phyloP scores from a whole-genome alignment of 2,797 vertebrate genomes.

The Tarsius wallacei region DNA sequence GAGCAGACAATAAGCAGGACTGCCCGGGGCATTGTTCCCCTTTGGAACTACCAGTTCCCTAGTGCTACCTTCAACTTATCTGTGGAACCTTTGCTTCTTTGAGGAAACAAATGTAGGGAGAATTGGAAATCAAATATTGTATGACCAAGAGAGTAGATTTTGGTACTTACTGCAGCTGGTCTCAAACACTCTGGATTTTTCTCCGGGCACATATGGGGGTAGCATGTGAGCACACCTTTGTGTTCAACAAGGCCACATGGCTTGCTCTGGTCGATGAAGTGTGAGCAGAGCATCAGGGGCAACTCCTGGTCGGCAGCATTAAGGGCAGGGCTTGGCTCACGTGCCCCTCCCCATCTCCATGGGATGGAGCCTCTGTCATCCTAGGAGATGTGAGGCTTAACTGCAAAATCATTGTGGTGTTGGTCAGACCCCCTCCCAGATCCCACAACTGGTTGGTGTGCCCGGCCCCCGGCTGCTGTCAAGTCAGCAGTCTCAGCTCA shows the following conservation, averaged over 20 bases:
- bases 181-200: background rate
- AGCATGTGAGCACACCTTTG: background rate
- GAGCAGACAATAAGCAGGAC: background rate
- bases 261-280: background rate
- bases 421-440: no score
- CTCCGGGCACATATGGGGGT: background rate
- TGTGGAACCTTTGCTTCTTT: background rate
- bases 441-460: background rate
- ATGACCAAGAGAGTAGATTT: background rate
- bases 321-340: background rate
- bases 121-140: background rate
- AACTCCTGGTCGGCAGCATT: background rate
- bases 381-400: background rate
- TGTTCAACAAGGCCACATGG: background rate
- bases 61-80: background rate
- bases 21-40: background rate
- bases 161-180: background rate
- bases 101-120: background rate
- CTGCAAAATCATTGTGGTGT: background rate
- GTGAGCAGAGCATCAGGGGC: background rate
- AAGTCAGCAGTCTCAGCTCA: background rate
- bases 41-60: background rate
- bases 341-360: no score
- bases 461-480: background rate
- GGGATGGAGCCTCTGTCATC: background rate